A percentile compares a stretch with the other conserved stretches of the same genome.
phyloP scores from a whole-genome alignment of 2,797 vertebrate genomes.

The Melanotaenia nigrans region DNA sequence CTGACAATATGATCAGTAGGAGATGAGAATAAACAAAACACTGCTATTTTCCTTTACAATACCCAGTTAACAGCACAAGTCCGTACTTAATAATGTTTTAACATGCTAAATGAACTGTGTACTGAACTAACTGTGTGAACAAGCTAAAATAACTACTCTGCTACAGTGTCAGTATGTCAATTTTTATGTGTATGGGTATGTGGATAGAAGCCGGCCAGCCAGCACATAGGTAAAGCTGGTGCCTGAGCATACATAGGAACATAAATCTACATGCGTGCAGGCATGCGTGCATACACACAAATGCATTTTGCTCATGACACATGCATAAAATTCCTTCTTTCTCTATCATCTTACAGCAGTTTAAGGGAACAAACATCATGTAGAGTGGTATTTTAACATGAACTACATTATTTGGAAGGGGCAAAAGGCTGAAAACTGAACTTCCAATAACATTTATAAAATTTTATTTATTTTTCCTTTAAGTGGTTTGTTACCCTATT shows the following conservation, averaged over 20 bases:
- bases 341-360: background rate
- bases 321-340: background rate
- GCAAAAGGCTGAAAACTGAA: constrained; percentile 4
- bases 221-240: background rate
- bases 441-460: constrained; percentile 4
- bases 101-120: constrained; percentile 59
- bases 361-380: constrained; percentile 8
- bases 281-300: constrained; percentile 27
- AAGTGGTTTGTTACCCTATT: constrained; percentile 3
- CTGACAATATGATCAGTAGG: constrained; percentile 9
- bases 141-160: constrained; percentile 52
- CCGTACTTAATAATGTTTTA: constrained; percentile 44
- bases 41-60: constrained; percentile 61
- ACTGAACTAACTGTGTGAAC: constrained; percentile 62
- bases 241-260: constrained; percentile 14
- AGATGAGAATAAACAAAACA: constrained; percentile 11
- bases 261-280: constrained; percentile 37
- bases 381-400: constrained; percentile 20
- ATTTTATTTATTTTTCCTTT: constrained; percentile 2
- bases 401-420: constrained; percentile 4
- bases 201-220: constrained; percentile 36
- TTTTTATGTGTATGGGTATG: constrained; percentile 41
- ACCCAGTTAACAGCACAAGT: constrained; percentile 63
- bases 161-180: constrained; percentile 41
- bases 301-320: background rate